Conservation (phyloP, 2,797 vertebrate species). For the Poeciliopsis paucimaculata region DNA sequence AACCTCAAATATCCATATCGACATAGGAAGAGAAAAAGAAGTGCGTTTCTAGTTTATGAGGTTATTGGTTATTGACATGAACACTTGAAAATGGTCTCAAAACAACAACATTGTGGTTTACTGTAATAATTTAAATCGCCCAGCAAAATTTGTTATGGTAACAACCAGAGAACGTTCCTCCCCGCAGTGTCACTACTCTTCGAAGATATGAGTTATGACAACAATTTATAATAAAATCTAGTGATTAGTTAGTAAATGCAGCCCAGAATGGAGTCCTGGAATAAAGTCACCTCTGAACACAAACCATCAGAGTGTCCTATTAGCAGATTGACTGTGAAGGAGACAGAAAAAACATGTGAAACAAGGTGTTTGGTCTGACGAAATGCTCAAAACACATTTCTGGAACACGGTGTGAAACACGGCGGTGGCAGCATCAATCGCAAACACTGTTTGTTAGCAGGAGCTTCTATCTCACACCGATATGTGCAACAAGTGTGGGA, state of each 20-base stretch:
- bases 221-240: no score
- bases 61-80: no score
- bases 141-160: no score
- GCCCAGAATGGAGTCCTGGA: not conserved
- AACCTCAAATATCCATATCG: no score
- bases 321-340: not conserved
- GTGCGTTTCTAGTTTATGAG: no score
- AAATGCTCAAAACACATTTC: not conserved
- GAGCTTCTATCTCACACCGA: not conserved
- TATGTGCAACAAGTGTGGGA: not conserved
- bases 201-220: no score
- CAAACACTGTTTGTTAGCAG: not conserved
- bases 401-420: not conserved
- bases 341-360: not conserved
- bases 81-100: no score
- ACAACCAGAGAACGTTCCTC: not conserved
- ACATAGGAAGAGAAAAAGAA: no score
- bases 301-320: not conserved
- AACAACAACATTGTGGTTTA: no score
- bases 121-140: no score
- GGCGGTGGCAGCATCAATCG: not conserved
- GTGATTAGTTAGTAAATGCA: no score
- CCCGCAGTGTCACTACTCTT: not conserved
- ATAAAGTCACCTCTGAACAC: not conserved
- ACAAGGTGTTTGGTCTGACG: not conserved